Percentiles rank a stretch among this genome's conserved stretches.
phyloP scores from a whole-genome alignment of 2,113 vertebrate species.

The Muntiacus reevesi region DNA sequence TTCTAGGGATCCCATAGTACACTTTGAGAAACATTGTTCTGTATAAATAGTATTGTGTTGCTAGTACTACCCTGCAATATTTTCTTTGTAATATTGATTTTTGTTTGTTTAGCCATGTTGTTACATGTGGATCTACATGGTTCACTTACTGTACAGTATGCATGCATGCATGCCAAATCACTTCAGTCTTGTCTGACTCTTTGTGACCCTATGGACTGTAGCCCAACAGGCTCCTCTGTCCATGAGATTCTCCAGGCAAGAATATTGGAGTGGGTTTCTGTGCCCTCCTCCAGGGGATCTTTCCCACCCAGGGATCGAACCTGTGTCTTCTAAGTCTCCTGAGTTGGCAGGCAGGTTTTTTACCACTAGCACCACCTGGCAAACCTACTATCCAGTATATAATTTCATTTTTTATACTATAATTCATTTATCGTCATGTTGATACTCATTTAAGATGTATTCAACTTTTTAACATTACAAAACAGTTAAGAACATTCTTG shows the following conservation, averaged over 20 bases:
- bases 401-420: not conserved
- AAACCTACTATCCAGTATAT: not conserved
- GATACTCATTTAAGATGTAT: not conserved
- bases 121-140: not conserved
- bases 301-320: not conserved
- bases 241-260: not conserved
- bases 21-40: not conserved
- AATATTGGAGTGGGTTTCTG: not conserved
- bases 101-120: not conserved
- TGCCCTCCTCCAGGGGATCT: not conserved
- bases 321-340: not conserved
- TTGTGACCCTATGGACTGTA: not conserved
- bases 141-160: accelerated
- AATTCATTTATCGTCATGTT: not conserved
- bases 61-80: not conserved
- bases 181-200: not conserved
- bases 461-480: not conserved
- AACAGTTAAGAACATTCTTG: not conserved
- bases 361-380: not conserved
- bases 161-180: not conserved
- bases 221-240: not conserved
- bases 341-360: not conserved
- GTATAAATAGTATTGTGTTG: not conserved
- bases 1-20: not conserved
- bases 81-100: not conserved